phyloP scores from a whole-genome alignment of 2,797 vertebrate species.

The Danio choprae region DNA sequence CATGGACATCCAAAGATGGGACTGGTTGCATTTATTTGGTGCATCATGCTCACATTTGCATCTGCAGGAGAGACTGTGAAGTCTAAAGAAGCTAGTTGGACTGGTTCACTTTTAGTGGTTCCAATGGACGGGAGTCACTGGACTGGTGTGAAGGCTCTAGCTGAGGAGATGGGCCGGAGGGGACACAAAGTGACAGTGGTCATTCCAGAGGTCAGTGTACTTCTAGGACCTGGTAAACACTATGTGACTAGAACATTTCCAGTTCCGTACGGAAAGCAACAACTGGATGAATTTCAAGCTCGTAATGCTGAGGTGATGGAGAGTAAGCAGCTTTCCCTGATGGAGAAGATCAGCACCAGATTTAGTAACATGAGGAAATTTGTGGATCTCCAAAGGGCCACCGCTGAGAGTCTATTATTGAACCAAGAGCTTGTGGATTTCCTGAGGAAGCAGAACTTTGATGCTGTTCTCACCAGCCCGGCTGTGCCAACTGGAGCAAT shows the following conservation, averaged over 20 bases:
- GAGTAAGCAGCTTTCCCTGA: conserved; percentile 14
- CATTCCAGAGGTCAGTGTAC: conserved; percentile 57
- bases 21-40: not conserved
- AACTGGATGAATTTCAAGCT: conserved; percentile 40
- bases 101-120: conserved; percentile 73
- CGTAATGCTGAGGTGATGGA: conserved; percentile 21
- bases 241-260: conserved; percentile 69
- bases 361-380: conserved; percentile 35
- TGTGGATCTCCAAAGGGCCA: conserved; percentile 27
- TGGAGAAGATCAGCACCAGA: conserved; percentile 46
- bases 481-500: conserved; percentile 73
- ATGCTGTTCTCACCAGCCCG: conserved; percentile 75
- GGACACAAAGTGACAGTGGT: conserved; percentile 74
- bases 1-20: not conserved
- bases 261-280: conserved; percentile 42
- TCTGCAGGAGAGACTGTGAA: not conserved
- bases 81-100: not conserved
- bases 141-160: conserved; percentile 70
- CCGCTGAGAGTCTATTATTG: conserved; percentile 73
- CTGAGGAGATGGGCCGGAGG: conserved; percentile 67
- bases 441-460: conserved; percentile 69
- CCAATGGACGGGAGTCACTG: conserved; percentile 79
- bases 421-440: conserved; percentile 70
- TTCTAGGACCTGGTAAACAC: conserved; percentile 62
- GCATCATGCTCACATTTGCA: not conserved